Percentiles rank a stretch among this genome's conserved stretches.
These are phyloP conservation scores for Onychomys arenicola DNA, from an alignment of 2,797 vertebrate species.

Conservation along the genomic window DNA sequence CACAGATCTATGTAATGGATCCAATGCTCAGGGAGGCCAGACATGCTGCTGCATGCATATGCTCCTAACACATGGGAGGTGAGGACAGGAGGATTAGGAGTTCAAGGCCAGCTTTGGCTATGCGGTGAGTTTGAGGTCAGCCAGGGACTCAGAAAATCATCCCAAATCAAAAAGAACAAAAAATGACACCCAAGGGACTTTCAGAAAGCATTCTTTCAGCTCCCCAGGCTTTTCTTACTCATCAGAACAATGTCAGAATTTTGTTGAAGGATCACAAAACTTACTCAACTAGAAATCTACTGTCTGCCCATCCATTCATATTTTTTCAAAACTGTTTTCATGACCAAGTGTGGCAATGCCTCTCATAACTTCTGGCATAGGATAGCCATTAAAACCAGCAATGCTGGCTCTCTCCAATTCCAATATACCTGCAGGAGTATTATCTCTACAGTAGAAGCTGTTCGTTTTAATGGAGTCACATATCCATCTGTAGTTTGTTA, in stretches of 20 bases:
- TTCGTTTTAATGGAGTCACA: not conserved
- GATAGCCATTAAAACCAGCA: not conserved
- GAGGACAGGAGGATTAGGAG: too few relatives aligned
- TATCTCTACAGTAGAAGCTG: not conserved
- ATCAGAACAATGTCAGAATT: not conserved
- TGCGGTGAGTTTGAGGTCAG: not conserved
- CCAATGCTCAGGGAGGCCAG: not conserved
- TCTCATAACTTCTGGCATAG: too few relatives aligned
- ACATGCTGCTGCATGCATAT: not conserved
- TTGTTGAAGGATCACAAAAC: not conserved
- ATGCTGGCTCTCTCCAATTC: not conserved
- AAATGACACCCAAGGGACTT: not conserved
- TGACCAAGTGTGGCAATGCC: not conserved
- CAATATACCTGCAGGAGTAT: not conserved
- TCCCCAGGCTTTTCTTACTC: not conserved
- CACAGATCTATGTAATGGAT: not conserved
- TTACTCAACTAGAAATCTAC: not conserved
- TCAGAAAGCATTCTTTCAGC: not conserved
- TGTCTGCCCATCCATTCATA: accelerated
- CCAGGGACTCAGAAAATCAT: not conserved
- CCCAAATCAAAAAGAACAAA: not conserved
- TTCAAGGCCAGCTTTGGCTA: not conserved
- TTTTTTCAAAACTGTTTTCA: not conserved
- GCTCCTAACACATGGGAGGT: not conserved
- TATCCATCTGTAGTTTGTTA: not conserved